Base-by-base conservation (phyloP, 2,888 invertebrate genomes). In the Chirona hameri region DNA sequence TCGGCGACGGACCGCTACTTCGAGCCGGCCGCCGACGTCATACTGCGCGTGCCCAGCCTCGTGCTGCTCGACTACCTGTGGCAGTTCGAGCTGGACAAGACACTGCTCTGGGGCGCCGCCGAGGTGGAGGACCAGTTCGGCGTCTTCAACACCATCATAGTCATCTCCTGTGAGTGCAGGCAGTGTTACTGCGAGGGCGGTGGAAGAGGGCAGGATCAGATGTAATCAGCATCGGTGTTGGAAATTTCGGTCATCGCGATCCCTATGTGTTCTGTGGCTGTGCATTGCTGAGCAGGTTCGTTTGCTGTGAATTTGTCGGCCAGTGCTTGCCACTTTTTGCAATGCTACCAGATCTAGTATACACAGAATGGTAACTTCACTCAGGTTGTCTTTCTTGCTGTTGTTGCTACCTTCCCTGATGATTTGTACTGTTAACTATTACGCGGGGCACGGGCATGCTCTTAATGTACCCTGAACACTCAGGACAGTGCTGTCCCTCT, bases 61-160 rank as follows among this genome's bases (percentile, higher is more conserved):
- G 89, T 89, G 85, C 87, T 90, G 24, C 87, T 89, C 46, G 89
- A 90, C 84, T 87, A 87, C 55, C 89, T 89, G 89, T 89, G 87
- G 86, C 87, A 86, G 83, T 84, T 85, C 83, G 86, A 86, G 60
- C 81, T 85, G 12, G 85, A 85, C 80, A 86, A 86, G 9, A 76
- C 76, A 10, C 76, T 76, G 46, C 46, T 76, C 39, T 72, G 72
- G 72, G 80, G 82, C 85, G 46, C 85, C 85, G 15, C 83, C 85
- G 18, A 84, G 86, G 10, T 83, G 21, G 86, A 86, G 48, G 83
- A 84, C 46, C 81, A 84, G 52, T 52, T 52, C 12, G 86, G 87
- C 81, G 84, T 88, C 29, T 86, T 88, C 55, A 86, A 86, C 24
- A 86, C 86, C 48, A 84, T 87, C 82, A 85, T 87, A 10, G 87